Evolutionary conservation across 2,113 vertebrate species (phyloP), one percentile per base, ranked within the genome.

Genomic region (Onychostoma macrolepis): DNA sequence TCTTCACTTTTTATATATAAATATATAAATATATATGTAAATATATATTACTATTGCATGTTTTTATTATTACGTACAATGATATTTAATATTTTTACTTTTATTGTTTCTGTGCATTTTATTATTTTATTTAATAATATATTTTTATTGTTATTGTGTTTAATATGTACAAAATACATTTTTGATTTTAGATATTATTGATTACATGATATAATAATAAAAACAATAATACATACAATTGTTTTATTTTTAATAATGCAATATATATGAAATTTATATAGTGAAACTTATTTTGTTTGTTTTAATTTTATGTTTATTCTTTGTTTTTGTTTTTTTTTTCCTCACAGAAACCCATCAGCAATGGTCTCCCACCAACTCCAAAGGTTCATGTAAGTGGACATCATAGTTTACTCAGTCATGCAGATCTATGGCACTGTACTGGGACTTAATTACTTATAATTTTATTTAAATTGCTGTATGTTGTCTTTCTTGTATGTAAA

Each of bases 291-390:
- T 36, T 36, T 21, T 21, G 1, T 36, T 71, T 4, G 1, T 36
- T 71, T 4, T 19, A 36, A 24, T 61, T 63, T 8, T 6, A 36
- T 75, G 45, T 43, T 69, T 63, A 53, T 74, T n/a, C 17, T 24
- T 50, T 50, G 13, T 50, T 50, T 24, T 2, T 72, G 43, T 13
- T n/a, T 63, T 9, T 63, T 76, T 77, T 12, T 19, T 56, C 71
- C 50, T 71, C 56, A 45, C 90, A 97, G 97, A 97, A 97, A 91
- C 96, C 96, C 71, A 94, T 96, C 92, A 97, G 96, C 88, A 97
- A 97, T 1, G 97, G 97, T 90, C 95, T 97, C 88, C 97, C 97
- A 88, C 97, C 97, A 82, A 97, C 97, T 61, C 97, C 97, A 86
- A 96, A 97, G 96, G 97, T 97, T 6, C 97, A 97, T 7, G 97